phyloP scores from a whole-genome alignment of 2,797 vertebrate genomes.

The Lindbergichthys nudifrons region DNA sequence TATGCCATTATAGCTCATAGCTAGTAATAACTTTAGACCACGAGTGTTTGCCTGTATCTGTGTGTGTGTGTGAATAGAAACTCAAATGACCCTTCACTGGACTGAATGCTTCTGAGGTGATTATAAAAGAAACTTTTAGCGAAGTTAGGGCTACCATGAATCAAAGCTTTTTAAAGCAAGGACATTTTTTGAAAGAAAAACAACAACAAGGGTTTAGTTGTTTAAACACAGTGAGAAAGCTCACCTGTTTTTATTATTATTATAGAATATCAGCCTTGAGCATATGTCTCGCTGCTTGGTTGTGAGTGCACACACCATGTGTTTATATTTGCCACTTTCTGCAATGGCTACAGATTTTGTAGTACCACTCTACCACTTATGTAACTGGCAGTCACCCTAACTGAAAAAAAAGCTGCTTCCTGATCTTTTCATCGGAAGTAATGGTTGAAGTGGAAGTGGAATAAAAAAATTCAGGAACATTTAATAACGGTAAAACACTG shows the following conservation, averaged over 20 bases:
- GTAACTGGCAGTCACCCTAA: neutral
- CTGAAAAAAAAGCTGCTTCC: neutral
- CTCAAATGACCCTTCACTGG: slow-evolving; percentile 10
- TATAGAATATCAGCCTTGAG: neutral
- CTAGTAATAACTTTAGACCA: slow-evolving; percentile 28
- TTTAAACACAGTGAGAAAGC: neutral
- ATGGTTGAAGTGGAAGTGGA: neutral
- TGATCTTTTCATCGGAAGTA: neutral
- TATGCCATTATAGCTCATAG: slow-evolving; percentile 32
- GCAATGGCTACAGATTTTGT: neutral
- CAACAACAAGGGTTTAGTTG: neutral
- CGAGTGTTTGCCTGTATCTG: neutral
- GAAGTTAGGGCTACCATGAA: neutral
- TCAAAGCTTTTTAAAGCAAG: neutral
- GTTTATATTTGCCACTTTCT: slow-evolving; percentile 17
- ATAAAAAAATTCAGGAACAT: too few species aligned
- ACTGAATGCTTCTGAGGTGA: slow-evolving; percentile 13
- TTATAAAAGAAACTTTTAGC: slow-evolving; percentile 10
- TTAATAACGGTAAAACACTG: too few species aligned
- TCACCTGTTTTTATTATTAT: neutral
- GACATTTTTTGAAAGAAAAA: neutral
- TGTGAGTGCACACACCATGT: neutral
- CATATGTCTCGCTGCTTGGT: fast-evolving
- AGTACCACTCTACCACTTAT: neutral
- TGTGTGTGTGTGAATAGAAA: slow-evolving; percentile 11